phyloP scores from a whole-genome alignment of 2,113 vertebrate genomes.

The Sialia sialis region DNA sequence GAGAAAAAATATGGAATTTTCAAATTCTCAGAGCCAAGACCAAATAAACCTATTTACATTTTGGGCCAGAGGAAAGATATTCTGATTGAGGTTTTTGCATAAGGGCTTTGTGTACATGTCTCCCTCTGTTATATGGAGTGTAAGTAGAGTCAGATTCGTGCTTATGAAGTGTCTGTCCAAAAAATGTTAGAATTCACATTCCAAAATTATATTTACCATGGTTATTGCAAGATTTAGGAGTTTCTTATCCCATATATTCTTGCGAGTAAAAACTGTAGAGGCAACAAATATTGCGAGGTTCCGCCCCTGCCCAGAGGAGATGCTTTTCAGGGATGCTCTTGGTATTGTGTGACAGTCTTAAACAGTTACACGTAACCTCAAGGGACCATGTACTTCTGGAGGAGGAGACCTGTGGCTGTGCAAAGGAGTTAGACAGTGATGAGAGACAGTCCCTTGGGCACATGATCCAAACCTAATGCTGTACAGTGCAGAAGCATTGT shows the following conservation, averaged over 20 bases:
- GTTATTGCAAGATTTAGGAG: not conserved
- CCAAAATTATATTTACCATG: not conserved
- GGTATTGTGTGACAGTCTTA: not conserved
- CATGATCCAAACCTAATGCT: accelerated
- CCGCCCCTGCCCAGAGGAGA: not conserved
- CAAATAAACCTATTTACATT: not conserved
- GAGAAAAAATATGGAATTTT: not conserved
- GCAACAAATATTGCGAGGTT: not conserved
- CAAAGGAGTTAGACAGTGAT: not conserved
- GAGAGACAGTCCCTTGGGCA: not conserved
- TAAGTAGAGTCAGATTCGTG: not conserved
- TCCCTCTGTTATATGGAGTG: not conserved
- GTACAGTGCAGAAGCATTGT: not conserved
- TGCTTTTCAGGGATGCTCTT: not conserved
- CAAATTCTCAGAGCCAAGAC: not conserved
- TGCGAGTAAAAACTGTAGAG: not conserved
- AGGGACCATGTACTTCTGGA: not conserved
- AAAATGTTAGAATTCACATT: not conserved
- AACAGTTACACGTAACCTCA: accelerated
- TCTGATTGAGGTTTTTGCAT: not conserved
- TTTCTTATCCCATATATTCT: not conserved
- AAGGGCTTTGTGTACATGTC: not conserved
- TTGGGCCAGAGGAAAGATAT: not conserved
- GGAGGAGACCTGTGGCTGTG: not conserved
- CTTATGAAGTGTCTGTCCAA: not conserved